Evolutionary conservation across 1,140 invertebrate genomes (phyloP).

Genomic region (Gonatopus flavifemur): DNA sequence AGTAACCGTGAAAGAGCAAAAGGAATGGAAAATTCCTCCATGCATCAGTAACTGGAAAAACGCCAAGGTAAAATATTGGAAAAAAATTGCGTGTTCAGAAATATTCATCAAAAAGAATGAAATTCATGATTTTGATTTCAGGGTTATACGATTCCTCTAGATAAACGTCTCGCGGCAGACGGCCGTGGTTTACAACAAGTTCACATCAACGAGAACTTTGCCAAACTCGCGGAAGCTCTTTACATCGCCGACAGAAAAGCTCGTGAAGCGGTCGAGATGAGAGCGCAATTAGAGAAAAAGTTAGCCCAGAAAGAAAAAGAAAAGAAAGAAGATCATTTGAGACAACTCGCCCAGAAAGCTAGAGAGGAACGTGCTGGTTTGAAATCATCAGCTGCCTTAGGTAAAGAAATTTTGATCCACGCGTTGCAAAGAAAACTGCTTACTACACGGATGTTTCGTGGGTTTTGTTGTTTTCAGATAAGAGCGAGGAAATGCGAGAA

Average conservation of each 20-base stretch:
- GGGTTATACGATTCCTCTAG: constrained; percentile 97
- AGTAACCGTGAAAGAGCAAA: constrained; percentile 97
- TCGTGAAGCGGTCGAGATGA: constrained; percentile 92
- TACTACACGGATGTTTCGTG: too few relatives aligned
- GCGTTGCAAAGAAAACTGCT: too few relatives aligned
- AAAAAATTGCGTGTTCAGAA: neutral
- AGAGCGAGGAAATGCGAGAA: constrained; percentile 78
- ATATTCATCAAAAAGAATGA: too few relatives aligned
- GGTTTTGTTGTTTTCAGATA: too few relatives aligned
- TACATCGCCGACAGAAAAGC: constrained; percentile 98
- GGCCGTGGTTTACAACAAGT: constrained; percentile 95
- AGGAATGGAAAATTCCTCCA: constrained; percentile 99
- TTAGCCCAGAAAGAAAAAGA: constrained; percentile 98
- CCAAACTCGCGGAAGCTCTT: constrained; percentile 94
- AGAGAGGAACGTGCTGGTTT: constrained; percentile 91
- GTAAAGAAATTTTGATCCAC: constrained; percentile 11
- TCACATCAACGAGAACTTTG: constrained; percentile 99
- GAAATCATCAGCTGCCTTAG: constrained; percentile 53
- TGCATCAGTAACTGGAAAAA: constrained; percentile 99
- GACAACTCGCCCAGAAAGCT: constrained; percentile 92
- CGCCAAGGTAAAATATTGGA: constrained; percentile 71
- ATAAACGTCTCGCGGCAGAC: constrained; percentile 97
- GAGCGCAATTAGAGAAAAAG: constrained; percentile 95
- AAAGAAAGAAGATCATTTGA: constrained; percentile 94
- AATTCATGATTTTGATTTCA: constrained; percentile 44